Conservation (phyloP, 2,797 vertebrate species). For the Craterocephalus amniculus region DNA sequence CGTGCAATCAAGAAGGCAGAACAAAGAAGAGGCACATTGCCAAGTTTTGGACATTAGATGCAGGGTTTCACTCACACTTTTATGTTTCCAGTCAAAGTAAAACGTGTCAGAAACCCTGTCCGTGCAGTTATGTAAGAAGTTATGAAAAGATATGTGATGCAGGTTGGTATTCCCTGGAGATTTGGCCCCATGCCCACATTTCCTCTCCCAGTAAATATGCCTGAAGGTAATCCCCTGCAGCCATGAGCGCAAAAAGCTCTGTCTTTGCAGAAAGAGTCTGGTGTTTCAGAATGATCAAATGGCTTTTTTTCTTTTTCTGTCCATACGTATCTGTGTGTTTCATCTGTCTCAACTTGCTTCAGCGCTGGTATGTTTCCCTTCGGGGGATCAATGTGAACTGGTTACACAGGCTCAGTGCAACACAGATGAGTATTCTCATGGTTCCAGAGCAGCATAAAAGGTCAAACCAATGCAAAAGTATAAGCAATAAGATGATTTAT, state of each 20-base stretch:
- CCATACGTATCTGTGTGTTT: conserved; percentile 7
- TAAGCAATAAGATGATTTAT: neutral
- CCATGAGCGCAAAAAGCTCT: conserved; percentile 14
- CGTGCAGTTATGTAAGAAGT: neutral
- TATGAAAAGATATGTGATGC: neutral
- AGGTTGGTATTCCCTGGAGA: conserved; percentile 40
- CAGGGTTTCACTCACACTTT: neutral
- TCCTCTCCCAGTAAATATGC: conserved; percentile 24
- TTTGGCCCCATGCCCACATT: conserved; percentile 17
- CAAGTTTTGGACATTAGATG: neutral
- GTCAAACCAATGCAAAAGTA: neutral
- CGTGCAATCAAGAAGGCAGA: conserved; percentile 3
- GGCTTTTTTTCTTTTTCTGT: conserved; percentile 8
- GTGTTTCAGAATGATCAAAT: conserved; percentile 19
- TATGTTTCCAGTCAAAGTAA: neutral
- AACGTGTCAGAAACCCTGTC: neutral
- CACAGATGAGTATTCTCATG: conserved; percentile 10
- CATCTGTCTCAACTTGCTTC: conserved; percentile 67
- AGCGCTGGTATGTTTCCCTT: conserved; percentile 28
- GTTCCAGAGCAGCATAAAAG: conserved; percentile 14
- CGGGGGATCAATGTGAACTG: conserved; percentile 56
- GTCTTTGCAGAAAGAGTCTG: conserved; percentile 34
- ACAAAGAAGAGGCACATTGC: neutral
- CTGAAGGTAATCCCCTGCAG: conserved; percentile 7
- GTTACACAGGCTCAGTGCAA: conserved; percentile 68